Base-by-base conservation (phyloP, 2,797 vertebrate species). In the Pangasius larnaudii region DNA sequence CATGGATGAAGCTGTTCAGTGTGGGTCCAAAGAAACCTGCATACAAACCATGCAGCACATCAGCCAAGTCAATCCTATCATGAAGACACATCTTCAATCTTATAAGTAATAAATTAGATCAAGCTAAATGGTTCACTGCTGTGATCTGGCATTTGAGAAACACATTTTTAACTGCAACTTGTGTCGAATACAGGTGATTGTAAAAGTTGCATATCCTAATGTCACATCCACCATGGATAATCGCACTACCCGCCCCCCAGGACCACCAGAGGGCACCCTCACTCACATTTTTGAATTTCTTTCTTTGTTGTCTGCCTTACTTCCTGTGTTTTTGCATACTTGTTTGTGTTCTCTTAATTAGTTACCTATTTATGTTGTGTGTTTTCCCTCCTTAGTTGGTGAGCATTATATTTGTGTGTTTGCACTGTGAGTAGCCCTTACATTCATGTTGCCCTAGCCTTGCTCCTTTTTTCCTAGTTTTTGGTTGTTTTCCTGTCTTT, bases 1-100 rank as follows among this genome's bases (percentile, higher is more conserved):
- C 96, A 0, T 98, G 97, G 91, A 98, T 98, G 91, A 97, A 97
- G 88, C 97, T 97, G 89, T 98, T 97, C 85, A 98, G 92, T 11
- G 95, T 97, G 27, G 97, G 97, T 83, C 97, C 97, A 90, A 97
- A 97, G 94, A 97, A 98, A 93, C 97, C 97, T 97, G 42, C 0
- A 89, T 88, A 87, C 90, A 93, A 58, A 89, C 16, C 80, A 42
- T 30, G 22, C n/a, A 49, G 14, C 59, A 85, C 18, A 61, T 39
- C 84, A 63, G 22, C 56, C 0, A 53, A n/a, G 14, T 56, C 53
- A 36, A 82, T 84, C 5, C n/a, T 46, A 58, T 22, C 39, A 18
- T 46, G 24, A 82, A 82, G 3, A 63, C 13, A 59, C 24, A 42
- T 58, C 8, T 36, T 36, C 1, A 24, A 5, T 80, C 6, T n/a